Evolutionary conservation across 2,888 invertebrate species (phyloP), one percentile per base, ranked within the genome.

Genomic region (Dorcus hopei): DNA sequence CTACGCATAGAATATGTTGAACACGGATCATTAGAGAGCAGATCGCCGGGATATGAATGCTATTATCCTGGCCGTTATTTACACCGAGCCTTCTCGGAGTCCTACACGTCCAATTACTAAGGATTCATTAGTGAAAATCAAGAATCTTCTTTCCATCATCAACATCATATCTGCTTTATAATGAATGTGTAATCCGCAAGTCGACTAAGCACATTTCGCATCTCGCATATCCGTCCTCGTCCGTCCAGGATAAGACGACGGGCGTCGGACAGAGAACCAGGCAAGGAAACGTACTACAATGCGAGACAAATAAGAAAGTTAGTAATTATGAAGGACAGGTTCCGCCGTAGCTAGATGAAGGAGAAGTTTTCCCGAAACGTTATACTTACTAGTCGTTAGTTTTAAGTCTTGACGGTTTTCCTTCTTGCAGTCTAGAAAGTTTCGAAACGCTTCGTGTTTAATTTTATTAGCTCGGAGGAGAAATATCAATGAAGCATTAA

Each of bases 21-120:
- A 68, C 70, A 70, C 65, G 68, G 67, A 68, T 70, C 71, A 72
- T 71, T 71, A 72, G 54, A 55, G 67, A 65, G 65, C 66, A 68
- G 69, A 70, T 71, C 69, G 54, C 16, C 65, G 66, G 68, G 67
- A 70, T 70, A 70, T 65, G 67, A 70, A 67, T 67, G 66, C 65
- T 67, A 66, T 68, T 68, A 54, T 68, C 68, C 66, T 63, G 63
- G 63, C 68, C 65, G 67, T 65, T 66, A 67, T 65, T 65, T 67
- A 64, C 61, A 59, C 62, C 65, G 56, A 54, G 61, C 53, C 53
- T 58, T 54, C 42, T 43, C 56, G 51, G 52, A 33, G 26, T 33
- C 26, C 54, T 56, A 56, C 39, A 51, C 61, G 57, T 61, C 50
- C 66, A 68, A 68, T 66, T 66, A 66, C 59, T 52, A 58, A 63